Evolutionary conservation across 2,888 invertebrate genomes (phyloP), one percentile per base, ranked within the genome.

Genomic region (Hypselothyrea guttata): DNA sequence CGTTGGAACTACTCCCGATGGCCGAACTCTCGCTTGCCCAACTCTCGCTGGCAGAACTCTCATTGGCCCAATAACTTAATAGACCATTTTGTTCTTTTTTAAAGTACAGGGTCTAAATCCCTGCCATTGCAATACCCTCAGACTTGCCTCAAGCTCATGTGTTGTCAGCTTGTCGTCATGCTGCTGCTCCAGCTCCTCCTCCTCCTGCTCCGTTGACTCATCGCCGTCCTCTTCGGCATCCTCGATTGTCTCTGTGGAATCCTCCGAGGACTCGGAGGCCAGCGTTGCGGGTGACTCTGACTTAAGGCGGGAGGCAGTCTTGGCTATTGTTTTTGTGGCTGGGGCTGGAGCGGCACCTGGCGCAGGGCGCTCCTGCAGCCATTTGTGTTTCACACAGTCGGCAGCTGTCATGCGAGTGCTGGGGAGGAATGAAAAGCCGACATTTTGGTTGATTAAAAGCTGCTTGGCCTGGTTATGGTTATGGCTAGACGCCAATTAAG

Each of bases 371-470:
- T 93, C 92, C 84, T 91, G 91, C 73, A 98, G 92, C 98, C 98
- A 98, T 79, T 92, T 93, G 90, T 98, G 98, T 65, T 94, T 93
- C 87, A 97, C 92, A 90, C 97, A 96, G 89, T 95, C 93, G 84
- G 92, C 92, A 63, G 97, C 96, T 86, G 95, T 93, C 92, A 96
- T 93, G 88, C 98, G 93, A 88, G 92, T 92, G 92, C 96, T 96
- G 93, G 15, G n/a, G 42, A 18, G 28, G 27, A 31, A 38, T 37
- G 22, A 9, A n/a, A 9, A n/a, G n/a, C 2, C 2, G 11, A 22
- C 22, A 55, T 56, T 22, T 59, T 64, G 57, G 68, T 66, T 77
- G 71, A 66, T 66, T 74, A 71, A 69, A 69, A 66, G 61, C 60
- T 48, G 38, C 40, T 12, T 57, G 60, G 70, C 58, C 60, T 48